A percentile compares a stretch with the other conserved stretches of the same genome.
phyloP scores from a whole-genome alignment of 2,888 invertebrate genomes.

The Drosophila stalkeri region DNA sequence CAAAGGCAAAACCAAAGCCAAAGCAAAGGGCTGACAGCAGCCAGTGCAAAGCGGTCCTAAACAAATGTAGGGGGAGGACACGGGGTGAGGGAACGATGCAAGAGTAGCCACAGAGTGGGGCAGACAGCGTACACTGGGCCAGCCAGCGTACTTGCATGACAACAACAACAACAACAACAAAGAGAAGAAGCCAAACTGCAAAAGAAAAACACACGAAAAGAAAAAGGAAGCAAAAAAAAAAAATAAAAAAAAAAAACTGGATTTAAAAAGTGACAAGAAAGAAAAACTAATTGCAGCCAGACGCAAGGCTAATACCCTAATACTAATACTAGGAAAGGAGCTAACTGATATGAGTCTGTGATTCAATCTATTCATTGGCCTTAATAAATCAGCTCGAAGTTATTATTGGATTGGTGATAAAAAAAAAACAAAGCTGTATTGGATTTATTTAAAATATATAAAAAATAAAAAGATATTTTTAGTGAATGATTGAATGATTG shows the following conservation, averaged over 20 bases:
- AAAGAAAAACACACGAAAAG: slow-evolving; percentile 35
- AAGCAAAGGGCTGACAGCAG: slow-evolving; percentile 64
- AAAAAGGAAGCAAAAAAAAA: slow-evolving; percentile 25
- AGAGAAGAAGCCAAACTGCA: slow-evolving; percentile 41
- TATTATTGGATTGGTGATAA: too few species aligned
- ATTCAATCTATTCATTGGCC: not conserved
- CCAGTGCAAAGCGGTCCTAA: slow-evolving; percentile 47
- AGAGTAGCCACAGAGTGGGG: not conserved
- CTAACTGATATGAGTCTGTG: not conserved
- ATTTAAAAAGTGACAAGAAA: slow-evolving; percentile 16
- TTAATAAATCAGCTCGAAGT: too few species aligned
- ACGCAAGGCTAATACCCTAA: slow-evolving; percentile 20
- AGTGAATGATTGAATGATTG: not conserved
- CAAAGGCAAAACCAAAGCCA: slow-evolving; percentile 23
- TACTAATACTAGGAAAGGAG: not conserved
- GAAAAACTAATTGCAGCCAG: not conserved
- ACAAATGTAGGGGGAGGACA: not conserved
- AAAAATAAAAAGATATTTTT: too few species aligned
- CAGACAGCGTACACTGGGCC: slow-evolving; percentile 23
- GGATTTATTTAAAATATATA: too few species aligned
- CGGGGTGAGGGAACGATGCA: not conserved
- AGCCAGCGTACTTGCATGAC: slow-evolving; percentile 46
- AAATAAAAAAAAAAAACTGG: slow-evolving; percentile 30
- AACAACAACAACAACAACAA: slow-evolving; percentile 19
- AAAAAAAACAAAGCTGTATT: too few species aligned